These are phyloP conservation scores for Nasonia longicornis DNA, from an alignment of 1,140 invertebrate species.

Conservation along the genomic window DNA sequence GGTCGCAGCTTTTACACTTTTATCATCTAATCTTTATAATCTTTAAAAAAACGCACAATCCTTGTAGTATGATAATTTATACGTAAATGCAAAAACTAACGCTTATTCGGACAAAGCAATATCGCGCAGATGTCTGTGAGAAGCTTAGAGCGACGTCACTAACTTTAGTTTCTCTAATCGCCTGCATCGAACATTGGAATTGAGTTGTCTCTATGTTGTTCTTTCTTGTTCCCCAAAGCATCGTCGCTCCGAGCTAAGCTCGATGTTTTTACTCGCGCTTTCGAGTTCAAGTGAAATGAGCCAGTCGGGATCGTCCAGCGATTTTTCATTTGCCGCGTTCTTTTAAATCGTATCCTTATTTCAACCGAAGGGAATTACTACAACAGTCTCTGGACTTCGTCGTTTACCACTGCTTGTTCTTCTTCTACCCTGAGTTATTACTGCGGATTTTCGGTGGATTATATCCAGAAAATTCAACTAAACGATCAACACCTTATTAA, in stretches of 20 bases:
- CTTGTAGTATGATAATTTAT: constrained; percentile 6
- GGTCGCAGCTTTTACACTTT: neutral
- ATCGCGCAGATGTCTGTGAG: constrained; percentile 8
- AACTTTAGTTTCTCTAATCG: neutral
- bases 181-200: neutral
- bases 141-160: neutral
- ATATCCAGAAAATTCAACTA: too few relatives aligned
- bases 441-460: too few relatives aligned
- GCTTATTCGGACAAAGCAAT: constrained; percentile 47
- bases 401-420: neutral
- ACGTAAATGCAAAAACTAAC: constrained; percentile 38
- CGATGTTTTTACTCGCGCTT: constrained; percentile 19
- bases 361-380: neutral
- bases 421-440: too few relatives aligned
- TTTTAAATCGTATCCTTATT: neutral
- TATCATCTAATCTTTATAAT: constrained; percentile 8
- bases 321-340: constrained; percentile 25
- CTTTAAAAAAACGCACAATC: constrained; percentile 8
- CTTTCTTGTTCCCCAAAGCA: neutral
- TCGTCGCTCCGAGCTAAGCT: neutral
- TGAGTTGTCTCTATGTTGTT: neutral
- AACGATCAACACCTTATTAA: too few relatives aligned
- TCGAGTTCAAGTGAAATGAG: constrained; percentile 38
- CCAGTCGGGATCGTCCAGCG: constrained; percentile 27
- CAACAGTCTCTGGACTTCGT: constrained; percentile 16